Conservation (phyloP, 2,797 vertebrate genomes). For the Aphelocoma californica region DNA sequence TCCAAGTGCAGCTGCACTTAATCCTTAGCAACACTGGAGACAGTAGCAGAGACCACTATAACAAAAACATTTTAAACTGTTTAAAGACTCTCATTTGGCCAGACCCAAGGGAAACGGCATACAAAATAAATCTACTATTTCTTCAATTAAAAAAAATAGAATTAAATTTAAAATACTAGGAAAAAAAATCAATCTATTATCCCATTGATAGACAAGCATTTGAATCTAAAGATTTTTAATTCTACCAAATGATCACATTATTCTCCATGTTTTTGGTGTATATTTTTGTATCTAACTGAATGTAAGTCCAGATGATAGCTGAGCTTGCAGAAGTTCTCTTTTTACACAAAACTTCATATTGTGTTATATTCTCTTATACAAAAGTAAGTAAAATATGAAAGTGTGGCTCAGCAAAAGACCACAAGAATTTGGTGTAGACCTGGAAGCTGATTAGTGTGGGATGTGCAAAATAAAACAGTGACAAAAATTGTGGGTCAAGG, state of each 20-base stretch:
- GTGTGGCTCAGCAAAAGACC: background rate
- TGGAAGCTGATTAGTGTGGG: background rate
- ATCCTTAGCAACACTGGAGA: background rate
- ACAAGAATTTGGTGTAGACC: background rate
- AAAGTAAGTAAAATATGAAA: background rate
- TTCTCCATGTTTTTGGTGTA: background rate
- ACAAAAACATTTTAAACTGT: background rate
- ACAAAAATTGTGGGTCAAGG: background rate
- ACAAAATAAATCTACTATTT: background rate
- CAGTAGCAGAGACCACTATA: background rate
- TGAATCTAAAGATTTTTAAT: background rate
- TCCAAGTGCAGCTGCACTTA: background rate
- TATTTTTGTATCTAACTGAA: background rate
- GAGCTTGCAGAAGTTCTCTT: background rate
- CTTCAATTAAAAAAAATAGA: background rate
- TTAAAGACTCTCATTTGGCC: background rate
- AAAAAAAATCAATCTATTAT: background rate
- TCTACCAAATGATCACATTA: background rate
- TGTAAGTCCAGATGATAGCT: background rate
- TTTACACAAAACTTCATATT: background rate
- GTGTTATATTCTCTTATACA: background rate
- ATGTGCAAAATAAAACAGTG: background rate
- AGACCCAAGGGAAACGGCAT: background rate
- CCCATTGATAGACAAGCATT: background rate
- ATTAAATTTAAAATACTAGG: too few species aligned